phyloP scores from a whole-genome alignment of 2,113 vertebrate genomes.

The Colaptes auratus region DNA sequence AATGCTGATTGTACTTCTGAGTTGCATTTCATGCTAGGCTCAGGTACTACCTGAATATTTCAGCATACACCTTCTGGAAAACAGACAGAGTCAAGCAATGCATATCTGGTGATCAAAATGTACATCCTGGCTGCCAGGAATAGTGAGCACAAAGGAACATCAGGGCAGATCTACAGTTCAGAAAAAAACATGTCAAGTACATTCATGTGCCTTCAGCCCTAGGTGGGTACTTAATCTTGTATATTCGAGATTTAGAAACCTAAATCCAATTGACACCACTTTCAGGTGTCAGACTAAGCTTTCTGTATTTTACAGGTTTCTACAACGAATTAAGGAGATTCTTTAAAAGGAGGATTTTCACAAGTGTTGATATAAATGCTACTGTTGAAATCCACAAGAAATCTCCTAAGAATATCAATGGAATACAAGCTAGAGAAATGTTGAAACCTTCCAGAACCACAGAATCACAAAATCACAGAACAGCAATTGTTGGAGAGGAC shows the following conservation, averaged over 20 bases:
- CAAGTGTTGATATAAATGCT: neutral
- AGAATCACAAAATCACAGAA: too few species aligned
- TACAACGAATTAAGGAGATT: neutral
- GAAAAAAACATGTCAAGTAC: neutral
- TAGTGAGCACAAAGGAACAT: neutral
- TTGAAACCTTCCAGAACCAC: neutral
- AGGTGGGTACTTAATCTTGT: neutral
- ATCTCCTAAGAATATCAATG: neutral
- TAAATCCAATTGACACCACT: neutral
- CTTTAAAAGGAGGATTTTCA: neutral
- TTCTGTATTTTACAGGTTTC: neutral
- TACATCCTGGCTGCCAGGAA: neutral
- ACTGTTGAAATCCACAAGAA: neutral
- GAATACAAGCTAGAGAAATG: neutral
- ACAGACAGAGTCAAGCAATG: neutral
- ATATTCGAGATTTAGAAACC: neutral
- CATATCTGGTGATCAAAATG: neutral
- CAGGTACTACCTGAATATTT: neutral
- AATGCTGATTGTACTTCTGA: neutral
- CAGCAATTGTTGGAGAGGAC: too few species aligned
- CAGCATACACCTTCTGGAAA: neutral
- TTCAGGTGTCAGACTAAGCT: neutral
- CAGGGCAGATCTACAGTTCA: neutral
- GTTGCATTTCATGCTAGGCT: neutral
- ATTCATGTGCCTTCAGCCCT: neutral